These are phyloP conservation scores for Cygnus olor DNA, from an alignment of 2,797 vertebrate species.

Conservation along the genomic window DNA sequence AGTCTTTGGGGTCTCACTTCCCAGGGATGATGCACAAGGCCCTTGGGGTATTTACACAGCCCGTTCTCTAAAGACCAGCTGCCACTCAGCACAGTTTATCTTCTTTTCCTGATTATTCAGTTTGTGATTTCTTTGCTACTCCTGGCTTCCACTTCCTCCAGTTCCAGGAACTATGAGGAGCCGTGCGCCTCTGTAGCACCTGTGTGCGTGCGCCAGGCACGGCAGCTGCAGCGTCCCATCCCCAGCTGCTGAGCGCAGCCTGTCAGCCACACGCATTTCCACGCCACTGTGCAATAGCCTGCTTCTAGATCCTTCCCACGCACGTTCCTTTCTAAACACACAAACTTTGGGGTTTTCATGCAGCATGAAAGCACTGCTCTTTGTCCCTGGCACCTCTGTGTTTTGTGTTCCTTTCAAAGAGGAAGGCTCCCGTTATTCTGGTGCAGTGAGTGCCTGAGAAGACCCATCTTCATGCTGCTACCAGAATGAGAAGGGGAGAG, in stretches of 20 bases:
- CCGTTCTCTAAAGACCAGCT: constrained; percentile 54
- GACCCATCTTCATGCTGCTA: background rate
- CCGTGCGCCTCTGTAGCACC: constrained; percentile 39
- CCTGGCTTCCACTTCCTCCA: constrained; percentile 39
- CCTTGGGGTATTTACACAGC: constrained; percentile 61
- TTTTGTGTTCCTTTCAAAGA: background rate
- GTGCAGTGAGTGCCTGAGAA: background rate
- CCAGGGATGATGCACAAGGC: constrained; percentile 56
- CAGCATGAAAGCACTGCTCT: background rate
- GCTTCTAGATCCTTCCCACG: background rate
- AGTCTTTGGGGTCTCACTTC: constrained; percentile 29
- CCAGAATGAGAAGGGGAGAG: background rate
- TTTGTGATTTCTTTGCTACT: constrained; percentile 57
- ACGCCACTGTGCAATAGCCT: background rate
- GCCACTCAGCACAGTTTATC: constrained; percentile 66
- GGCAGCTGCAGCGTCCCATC: background rate
- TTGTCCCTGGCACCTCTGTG: background rate
- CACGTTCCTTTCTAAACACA: background rate
- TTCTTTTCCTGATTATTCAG: constrained; percentile 63
- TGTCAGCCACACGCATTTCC: background rate
- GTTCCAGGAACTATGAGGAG: constrained; percentile 55
- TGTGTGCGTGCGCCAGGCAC: background rate
- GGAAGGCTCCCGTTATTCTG: background rate
- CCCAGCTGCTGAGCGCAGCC: fast-evolving
- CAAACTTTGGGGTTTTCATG: background rate